phyloP scores from a whole-genome alignment of 2,888 invertebrate genomes.

The Unio pictorum region DNA sequence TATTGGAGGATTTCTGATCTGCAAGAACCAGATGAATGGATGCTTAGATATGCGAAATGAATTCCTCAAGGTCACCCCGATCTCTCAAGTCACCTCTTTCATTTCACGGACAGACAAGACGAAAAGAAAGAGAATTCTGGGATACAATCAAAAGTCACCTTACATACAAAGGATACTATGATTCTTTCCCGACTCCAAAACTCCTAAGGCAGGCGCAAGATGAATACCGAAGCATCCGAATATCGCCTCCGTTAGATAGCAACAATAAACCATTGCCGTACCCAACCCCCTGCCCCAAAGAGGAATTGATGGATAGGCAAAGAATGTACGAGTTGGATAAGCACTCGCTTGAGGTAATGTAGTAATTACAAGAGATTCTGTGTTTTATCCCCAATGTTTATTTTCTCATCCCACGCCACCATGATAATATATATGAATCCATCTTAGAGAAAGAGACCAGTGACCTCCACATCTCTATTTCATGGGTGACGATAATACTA shows the following conservation, averaged over 20 bases:
- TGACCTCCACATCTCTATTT: too few relatives aligned
- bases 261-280: conserved; percentile 43
- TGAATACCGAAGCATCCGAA: conserved; percentile 35
- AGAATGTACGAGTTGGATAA: conserved; percentile 35
- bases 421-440: too few relatives aligned
- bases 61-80: too few relatives aligned
- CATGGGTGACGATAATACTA: too few relatives aligned
- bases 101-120: conserved; percentile 27
- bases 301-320: conserved; percentile 38
- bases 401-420: too few relatives aligned
- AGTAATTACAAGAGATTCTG: background rate
- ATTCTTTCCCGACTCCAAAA: conserved; percentile 41
- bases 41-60: too few relatives aligned
- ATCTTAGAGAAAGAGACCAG: too few relatives aligned
- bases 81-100: conserved; percentile 26
- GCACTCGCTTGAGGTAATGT: conserved; percentile 42
- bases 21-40: too few relatives aligned
- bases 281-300: conserved; percentile 32
- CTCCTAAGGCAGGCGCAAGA: conserved; percentile 43
- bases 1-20: too few relatives aligned
- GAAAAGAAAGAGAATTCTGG: conserved; percentile 41
- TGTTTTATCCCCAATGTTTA: too few relatives aligned
- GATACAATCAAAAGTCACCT: conserved; percentile 34
- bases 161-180: conserved; percentile 35
- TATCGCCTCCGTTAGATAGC: conserved; percentile 38